Base-by-base conservation (phyloP, 2,797 vertebrate genomes). In the Rachycentron canadum region DNA sequence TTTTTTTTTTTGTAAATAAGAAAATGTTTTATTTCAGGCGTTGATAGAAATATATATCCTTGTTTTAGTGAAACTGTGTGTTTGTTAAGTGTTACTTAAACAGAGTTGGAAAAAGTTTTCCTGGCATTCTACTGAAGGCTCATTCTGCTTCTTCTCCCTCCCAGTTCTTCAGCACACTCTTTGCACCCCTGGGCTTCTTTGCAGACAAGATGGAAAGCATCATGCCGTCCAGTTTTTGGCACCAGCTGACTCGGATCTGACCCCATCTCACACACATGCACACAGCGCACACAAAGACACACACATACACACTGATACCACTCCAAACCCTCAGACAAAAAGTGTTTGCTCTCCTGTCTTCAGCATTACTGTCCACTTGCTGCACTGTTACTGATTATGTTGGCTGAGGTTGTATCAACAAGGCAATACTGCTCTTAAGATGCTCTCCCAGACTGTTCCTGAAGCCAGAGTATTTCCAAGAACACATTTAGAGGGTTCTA, bases 91-190 rank as follows among this genome's bases (percentile, higher is more conserved):
- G 23, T 45, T 56, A 21, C 28, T 63, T 36, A 13, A 56, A 28
- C 28, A n/a, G 17, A 63, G 28, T 64, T 36, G 26, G 52, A 69
- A 63, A 56, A 38, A 0, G 12, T 69, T 65, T 77, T 25, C 38
- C 41, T 53, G 38, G 47, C 47, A 1, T 41, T 57, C 34, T 50
- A 32, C 59, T 30, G 17, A 63, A 55, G 36, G 3, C 58, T 69
- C 32, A 12, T 72, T 75, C n/a, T 86, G 61, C 23, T 71, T 83
- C 71, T 67, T 66, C 25, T 86, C 43, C 34, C 32, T 88, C 76
- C 26, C 93, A 98, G 97, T 96, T 96, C 93, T 96, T 95, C 92
- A 95, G 96, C 92, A 96, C 93, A 79, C 94, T 96, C 78, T 96
- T 96, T 81, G 95, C 95, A 87, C 95, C 95, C 40, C 92, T 96